Evolutionary conservation across 2,888 invertebrate genomes (phyloP), one percentile per base, ranked within the genome.

Genomic region (Graphium colonna): DNA sequence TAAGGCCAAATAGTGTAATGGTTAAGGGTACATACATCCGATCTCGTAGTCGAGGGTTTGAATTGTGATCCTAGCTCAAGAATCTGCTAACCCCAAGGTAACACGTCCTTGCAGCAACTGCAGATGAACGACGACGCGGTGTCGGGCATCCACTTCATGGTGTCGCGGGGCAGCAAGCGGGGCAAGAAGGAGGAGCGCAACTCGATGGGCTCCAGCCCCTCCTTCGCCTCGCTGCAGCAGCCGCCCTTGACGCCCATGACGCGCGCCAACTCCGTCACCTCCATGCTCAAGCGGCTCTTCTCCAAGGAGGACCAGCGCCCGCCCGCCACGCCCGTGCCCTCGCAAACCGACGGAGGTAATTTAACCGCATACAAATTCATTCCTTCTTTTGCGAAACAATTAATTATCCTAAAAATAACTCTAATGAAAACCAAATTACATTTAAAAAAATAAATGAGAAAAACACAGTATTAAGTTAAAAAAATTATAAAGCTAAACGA

Each of bases 241-340:
- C 94, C 61, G 85, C 94, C 58, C 92, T 95, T 55, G 92, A 94
- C 61, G 85, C 94, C 58, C 0, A 84, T 96, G 65, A 91, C 94
- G 0, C 90, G 95, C 45, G 93, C 93, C 0, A 94, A 93, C 66
- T 95, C 96, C 0, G 95, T 95, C 31, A 94, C 95, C 0, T 95
- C 93, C 9, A 93, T 95, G 68, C 78, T 96, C 5, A 95, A 94
- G 71, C 90, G 95, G 59, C 85, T 96, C 49, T 94, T 96, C 68
- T 95, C 94, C 44, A 92, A 94, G 57, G 96, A 95, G 58, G 95
- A 95, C 41, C 82, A 80, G 52, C 90, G 89, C 31, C 69, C 72
- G 36, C 56, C 60, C 0, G 56, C 64, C 0, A 69, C 70, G 4
- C 60, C 69, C 1, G 60, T 62, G 9, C 54, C 65, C 43, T 71